Conservation (phyloP, 2,797 vertebrate genomes). For the Jordanella pulchra region DNA sequence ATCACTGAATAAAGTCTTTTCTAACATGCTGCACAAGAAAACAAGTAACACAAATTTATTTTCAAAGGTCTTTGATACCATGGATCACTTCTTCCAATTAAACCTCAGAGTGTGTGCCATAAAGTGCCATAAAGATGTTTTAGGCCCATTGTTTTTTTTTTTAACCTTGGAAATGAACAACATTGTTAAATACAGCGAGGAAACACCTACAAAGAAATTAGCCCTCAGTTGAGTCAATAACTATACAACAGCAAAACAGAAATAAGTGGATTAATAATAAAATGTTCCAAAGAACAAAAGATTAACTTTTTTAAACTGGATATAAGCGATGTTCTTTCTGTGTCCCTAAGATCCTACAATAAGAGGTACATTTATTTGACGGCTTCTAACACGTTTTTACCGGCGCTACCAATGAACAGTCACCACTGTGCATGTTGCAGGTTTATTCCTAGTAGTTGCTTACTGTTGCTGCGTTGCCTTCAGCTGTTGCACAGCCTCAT, state of each 20-base stretch:
- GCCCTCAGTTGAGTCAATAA: not conserved
- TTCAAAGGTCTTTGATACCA: too few relatives aligned
- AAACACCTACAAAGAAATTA: not conserved
- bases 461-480: conserved; percentile 81
- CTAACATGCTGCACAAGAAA: too few relatives aligned
- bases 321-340: too few relatives aligned
- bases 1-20: too few relatives aligned
- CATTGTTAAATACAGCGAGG: not conserved
- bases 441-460: conserved; percentile 26
- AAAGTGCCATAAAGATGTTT: not conserved
- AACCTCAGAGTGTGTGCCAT: too few relatives aligned
- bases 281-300: not conserved
- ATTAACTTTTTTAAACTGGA: not conserved
- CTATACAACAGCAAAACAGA: not conserved
- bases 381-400: not conserved
- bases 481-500: conserved; percentile 76
- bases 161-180: too few relatives aligned
- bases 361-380: not conserved
- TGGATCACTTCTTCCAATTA: too few relatives aligned
- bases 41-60: too few relatives aligned
- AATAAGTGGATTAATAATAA: not conserved
- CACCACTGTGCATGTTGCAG: not conserved
- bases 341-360: too few relatives aligned
- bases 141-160: too few relatives aligned
- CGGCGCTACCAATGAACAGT: not conserved